Base-by-base conservation (phyloP, 2,888 invertebrate genomes). In the Drosophila rellima region DNA sequence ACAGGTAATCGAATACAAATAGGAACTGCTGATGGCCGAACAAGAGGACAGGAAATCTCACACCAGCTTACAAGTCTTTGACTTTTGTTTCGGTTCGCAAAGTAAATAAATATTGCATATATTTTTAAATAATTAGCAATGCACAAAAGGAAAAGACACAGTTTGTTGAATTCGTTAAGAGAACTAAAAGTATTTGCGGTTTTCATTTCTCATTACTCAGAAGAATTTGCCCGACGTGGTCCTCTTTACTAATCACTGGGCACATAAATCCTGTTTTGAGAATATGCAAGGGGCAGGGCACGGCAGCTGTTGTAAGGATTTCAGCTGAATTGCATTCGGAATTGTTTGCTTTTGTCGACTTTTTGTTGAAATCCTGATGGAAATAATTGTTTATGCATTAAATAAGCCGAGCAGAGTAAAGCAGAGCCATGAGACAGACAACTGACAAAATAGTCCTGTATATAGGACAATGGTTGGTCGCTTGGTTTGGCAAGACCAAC, bases 371-470 rank as follows among this genome's bases (percentile, higher is more conserved):
- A 87, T 85, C 85, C 84, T 86, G 89, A 87, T 90, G 79, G 85
- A 80, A 90, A 89, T 90, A 90, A 89, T 90, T 90, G 89, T 89
- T 90, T 83, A 81, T 85, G 90, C 90, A 90, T 90, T 90, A 89
- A 89, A 89, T 87, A 89, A 89, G 90, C 90, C 86, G 79, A 72
- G 69, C 73, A 60, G 69, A 80, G 65, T n/a, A 52, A 37, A 50
- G 66, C 51, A 70, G 64, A 74, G 71, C 61, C 26, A 44, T 39
- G 48, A 29, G 76, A 79, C 76, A 80, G 75, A 78, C 85, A 80
- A 85, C 89, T 77, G 88, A 88, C 83, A 88, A 80, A 89, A 80
- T 82, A 75, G 75, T 74, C 75, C 23, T 55, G 26, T 47, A 54
- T 67, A 63, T 66, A 72, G 45, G 37, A 82, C 83, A 80, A 82